Conservation (phyloP, 1,140 invertebrate genomes). For the Nautilus pompilius region DNA sequence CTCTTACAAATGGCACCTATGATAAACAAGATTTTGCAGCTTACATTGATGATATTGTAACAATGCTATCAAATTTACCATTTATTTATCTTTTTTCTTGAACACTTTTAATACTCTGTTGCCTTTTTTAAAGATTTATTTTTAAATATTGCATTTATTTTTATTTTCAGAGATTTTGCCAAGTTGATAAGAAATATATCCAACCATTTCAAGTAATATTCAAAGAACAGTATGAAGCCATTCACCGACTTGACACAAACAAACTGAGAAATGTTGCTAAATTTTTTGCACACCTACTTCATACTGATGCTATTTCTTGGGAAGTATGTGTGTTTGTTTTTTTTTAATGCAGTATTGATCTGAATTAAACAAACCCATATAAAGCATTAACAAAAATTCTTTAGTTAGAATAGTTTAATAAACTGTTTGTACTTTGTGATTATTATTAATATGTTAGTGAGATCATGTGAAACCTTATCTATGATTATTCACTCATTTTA, state of each 20-base stretch:
- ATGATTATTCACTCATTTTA: no score
- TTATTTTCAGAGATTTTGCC: constrained; percentile 49
- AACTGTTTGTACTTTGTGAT: no score
- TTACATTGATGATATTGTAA: background rate
- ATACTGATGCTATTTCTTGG: constrained; percentile 92
- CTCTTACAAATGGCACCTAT: background rate
- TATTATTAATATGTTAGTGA: no score
- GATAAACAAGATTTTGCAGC: background rate
- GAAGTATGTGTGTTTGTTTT: constrained; percentile 63
- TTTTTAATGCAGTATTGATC: background rate
- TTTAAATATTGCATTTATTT: background rate
- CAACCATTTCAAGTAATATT: constrained; percentile 94
- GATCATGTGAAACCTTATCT: no score
- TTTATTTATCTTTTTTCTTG: background rate
- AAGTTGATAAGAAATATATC: constrained; percentile 67
- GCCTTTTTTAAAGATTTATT: background rate
- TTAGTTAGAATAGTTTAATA: no score
- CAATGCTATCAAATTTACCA: background rate
- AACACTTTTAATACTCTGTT: background rate
- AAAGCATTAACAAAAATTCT: no score
- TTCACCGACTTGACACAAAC: constrained; percentile 87
- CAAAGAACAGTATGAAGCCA: constrained; percentile 89
- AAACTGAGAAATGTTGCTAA: constrained; percentile 97
- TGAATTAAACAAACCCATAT: no score
- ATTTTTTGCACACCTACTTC: constrained; percentile 94